Evolutionary conservation across 2,888 invertebrate species (phyloP).

Genomic region (Nemoura dubitans): DNA sequence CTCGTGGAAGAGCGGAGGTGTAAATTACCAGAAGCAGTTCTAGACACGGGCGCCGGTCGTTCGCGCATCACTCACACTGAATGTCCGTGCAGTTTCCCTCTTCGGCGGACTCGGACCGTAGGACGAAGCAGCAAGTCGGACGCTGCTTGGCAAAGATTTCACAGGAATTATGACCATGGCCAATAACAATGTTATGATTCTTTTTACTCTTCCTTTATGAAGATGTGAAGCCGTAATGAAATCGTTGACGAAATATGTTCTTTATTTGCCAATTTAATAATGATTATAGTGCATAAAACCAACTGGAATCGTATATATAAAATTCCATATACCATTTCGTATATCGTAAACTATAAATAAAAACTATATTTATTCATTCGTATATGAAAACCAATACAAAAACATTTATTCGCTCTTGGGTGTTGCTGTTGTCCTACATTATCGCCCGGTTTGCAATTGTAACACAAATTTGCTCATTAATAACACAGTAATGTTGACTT

Average conservation of each 20-base stretch:
- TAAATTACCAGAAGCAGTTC: neutral
- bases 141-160: neutral
- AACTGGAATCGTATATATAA: neutral
- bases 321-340: neutral
- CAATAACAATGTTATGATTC: neutral
- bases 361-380: neutral
- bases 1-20: neutral
- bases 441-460: too few species aligned
- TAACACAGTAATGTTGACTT: slow-evolving; percentile 2
- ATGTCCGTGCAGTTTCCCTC: neutral
- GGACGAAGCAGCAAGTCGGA: neutral
- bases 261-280: neutral
- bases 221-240: neutral
- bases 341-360: neutral
- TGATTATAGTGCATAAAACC: neutral
- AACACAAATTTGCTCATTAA: neutral
- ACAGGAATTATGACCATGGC: neutral
- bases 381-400: neutral
- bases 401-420: neutral
- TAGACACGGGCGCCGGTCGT: neutral
- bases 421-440: neutral
- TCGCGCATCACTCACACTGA: neutral
- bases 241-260: neutral
- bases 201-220: neutral
- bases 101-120: neutral